Conservation (phyloP, 1,140 invertebrate species). For the Subanguina moxae region DNA sequence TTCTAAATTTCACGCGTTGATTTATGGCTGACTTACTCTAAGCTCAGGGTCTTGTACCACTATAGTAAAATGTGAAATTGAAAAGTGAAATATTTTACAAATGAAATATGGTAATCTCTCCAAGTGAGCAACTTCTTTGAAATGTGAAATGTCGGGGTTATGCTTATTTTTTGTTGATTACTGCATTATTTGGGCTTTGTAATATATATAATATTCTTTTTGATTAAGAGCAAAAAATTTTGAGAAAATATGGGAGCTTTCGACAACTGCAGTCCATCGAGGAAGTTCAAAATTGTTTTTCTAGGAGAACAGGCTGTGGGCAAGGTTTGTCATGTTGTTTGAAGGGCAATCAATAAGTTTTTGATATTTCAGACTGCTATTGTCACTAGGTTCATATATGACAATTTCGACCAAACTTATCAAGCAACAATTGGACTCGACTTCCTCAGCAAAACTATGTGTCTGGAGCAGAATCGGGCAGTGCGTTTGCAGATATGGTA, state of each 20-base stretch:
- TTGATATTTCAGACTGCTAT: slow-evolving; percentile 96
- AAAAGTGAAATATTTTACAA: no score
- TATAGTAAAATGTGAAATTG: no score
- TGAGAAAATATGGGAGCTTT: slow-evolving; percentile 7
- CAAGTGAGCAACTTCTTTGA: no score
- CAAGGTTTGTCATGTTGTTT: slow-evolving; percentile 67
- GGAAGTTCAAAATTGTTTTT: slow-evolving; percentile 98
- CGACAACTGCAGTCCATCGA: slow-evolving; percentile 81
- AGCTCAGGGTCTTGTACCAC: no score
- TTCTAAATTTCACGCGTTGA: no score
- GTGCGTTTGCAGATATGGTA: slow-evolving; percentile 61
- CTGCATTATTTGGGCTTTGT: no score
- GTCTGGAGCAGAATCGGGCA: slow-evolving; percentile 92
- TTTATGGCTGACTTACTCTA: no score
- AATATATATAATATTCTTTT: no score
- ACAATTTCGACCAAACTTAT: slow-evolving; percentile 99
- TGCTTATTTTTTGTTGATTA: no score
- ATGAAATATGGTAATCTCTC: no score
- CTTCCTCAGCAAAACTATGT: slow-evolving; percentile 99
- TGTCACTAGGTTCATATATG: slow-evolving; percentile 99
- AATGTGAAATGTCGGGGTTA: no score
- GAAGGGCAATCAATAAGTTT: slow-evolving; percentile 64
- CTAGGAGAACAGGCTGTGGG: slow-evolving; percentile 92
- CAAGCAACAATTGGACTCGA: slow-evolving; percentile 99
- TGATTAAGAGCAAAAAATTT: no score